Evolutionary conservation across 2,797 vertebrate genomes (phyloP).

Genomic region (Lophius americanus): DNA sequence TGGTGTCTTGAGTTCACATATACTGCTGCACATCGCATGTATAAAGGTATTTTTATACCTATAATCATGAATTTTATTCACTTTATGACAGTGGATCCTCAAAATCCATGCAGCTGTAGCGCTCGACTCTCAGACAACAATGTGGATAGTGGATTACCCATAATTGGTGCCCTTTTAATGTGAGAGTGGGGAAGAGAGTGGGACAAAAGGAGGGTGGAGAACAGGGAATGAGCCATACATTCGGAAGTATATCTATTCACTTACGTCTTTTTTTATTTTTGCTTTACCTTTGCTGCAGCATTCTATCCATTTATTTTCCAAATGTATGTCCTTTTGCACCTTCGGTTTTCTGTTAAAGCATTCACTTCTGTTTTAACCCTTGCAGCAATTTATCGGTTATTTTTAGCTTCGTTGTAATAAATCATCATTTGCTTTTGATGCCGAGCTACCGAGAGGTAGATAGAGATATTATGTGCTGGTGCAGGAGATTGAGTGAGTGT

Average conservation of each 20-base stretch:
- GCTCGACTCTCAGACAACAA: conserved; percentile 22
- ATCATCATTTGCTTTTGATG: background rate
- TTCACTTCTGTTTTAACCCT: background rate
- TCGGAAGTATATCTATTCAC: background rate
- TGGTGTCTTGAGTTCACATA: too few relatives aligned
- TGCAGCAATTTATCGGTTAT: background rate
- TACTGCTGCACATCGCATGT: too few relatives aligned
- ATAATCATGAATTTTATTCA: too few relatives aligned
- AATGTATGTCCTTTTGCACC: background rate
- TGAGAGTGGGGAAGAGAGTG: conserved; percentile 18
- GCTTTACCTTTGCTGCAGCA: background rate
- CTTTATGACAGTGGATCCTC: too few relatives aligned
- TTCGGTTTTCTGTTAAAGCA: background rate
- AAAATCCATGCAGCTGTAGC: background rate
- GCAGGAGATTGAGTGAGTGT: background rate
- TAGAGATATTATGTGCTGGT: background rate
- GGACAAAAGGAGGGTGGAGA: background rate
- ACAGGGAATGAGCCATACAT: background rate
- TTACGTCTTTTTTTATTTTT: background rate
- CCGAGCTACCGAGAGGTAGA: background rate
- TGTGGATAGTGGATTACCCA: conserved; percentile 24
- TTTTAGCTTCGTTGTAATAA: background rate
- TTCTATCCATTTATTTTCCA: background rate
- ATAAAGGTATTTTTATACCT: too few relatives aligned
- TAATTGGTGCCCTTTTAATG: conserved; percentile 34